These are phyloP conservation scores for Caenorhabditis brenneri DNA, from an alignment of 1,140 invertebrate genomes.

Conservation along the genomic window DNA sequence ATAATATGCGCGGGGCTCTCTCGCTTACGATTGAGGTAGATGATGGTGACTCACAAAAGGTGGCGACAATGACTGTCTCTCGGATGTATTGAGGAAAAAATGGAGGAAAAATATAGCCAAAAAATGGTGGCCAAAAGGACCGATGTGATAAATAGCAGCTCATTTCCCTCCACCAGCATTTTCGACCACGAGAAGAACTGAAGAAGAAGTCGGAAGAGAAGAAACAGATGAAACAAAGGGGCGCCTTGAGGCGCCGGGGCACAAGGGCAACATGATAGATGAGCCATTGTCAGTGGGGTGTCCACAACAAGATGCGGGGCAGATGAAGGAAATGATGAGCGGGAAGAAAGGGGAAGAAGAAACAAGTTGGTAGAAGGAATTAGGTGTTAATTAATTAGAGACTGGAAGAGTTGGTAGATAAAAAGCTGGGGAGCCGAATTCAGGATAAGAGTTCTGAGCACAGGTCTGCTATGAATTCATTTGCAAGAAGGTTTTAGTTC, in stretches of 20 bases:
- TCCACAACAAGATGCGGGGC: neutral
- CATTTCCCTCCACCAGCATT: too few relatives aligned
- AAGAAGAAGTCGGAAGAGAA: too few relatives aligned
- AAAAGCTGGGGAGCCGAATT: too few relatives aligned
- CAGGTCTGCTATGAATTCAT: too few relatives aligned
- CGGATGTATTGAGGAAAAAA: neutral
- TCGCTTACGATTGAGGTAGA: too few relatives aligned
- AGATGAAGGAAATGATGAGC: neutral
- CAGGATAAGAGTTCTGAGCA: too few relatives aligned
- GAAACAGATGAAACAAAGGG: neutral
- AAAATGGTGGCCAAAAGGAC: neutral
- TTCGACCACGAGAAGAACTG: too few relatives aligned
- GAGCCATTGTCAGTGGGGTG: neutral
- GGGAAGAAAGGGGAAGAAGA: too few relatives aligned
- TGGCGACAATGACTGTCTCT: neutral
- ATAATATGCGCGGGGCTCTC: neutral
- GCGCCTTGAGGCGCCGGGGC: neutral
- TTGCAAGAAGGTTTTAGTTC: too few relatives aligned
- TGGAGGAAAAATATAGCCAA: neutral
- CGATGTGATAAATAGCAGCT: conserved; percentile 19
- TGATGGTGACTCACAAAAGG: conserved; percentile 8
- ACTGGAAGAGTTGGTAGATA: too few relatives aligned
- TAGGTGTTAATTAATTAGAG: too few relatives aligned
- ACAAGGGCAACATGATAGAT: neutral
- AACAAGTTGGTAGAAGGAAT: too few relatives aligned